Conservation (phyloP, 2,888 invertebrate genomes). For the Yponomeuta sedellus region DNA sequence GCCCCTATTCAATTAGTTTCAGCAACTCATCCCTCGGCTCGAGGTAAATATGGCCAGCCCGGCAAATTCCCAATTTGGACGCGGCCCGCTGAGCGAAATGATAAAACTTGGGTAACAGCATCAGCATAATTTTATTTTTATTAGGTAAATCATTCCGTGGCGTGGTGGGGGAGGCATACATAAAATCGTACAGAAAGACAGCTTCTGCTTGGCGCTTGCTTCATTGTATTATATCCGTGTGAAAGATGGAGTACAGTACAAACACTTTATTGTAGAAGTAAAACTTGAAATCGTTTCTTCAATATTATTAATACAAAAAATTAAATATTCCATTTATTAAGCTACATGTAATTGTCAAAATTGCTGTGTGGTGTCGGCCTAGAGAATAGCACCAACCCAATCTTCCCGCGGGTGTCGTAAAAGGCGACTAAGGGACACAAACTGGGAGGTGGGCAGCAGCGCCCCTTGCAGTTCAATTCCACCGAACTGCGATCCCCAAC, state of each 20-base stretch:
- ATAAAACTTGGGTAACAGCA: slow-evolving; percentile 44
- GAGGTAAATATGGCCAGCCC: background rate
- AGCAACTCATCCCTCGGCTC: background rate
- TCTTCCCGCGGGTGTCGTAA: too few species aligned
- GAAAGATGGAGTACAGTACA: background rate
- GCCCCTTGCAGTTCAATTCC: too few species aligned
- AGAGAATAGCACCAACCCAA: too few species aligned
- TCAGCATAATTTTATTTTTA: slow-evolving; percentile 56
- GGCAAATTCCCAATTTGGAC: slow-evolving; percentile 2
- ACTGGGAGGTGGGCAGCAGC: too few species aligned
- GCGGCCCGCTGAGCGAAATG: slow-evolving; percentile 26
- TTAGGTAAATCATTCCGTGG: slow-evolving; percentile 47
- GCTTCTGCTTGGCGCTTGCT: background rate
- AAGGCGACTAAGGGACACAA: too few species aligned
- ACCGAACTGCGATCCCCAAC: too few species aligned
- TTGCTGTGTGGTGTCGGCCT: too few species aligned
- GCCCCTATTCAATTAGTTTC: slow-evolving; percentile 2
- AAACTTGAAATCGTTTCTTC: too few species aligned
- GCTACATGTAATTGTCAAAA: too few species aligned
- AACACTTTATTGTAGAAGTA: too few species aligned
- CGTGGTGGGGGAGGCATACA: slow-evolving; percentile 9
- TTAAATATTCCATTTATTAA: too few species aligned
- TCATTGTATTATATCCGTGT: background rate
- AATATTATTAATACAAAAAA: too few species aligned
- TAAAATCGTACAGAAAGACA: background rate